A percentile compares a stretch with the other conserved stretches of the same genome.
phyloP scores from a whole-genome alignment of 2,797 vertebrate genomes.

The Lagodon rhomboides region DNA sequence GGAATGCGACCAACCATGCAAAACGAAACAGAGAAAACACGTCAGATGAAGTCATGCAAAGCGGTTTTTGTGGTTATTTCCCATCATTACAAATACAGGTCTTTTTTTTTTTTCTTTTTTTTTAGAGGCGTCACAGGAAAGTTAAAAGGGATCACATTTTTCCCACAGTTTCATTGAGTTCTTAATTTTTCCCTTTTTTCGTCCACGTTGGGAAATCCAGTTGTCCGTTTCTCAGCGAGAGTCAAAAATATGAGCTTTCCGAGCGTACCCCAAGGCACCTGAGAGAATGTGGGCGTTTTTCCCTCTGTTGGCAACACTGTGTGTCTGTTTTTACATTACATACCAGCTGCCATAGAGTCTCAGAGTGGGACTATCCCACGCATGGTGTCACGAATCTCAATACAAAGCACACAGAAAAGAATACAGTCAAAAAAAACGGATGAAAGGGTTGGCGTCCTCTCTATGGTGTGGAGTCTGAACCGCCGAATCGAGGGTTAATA shows the following conservation, averaged over 20 bases:
- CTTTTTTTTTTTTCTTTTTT: conserved; percentile 25
- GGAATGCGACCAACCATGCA: conserved; percentile 78
- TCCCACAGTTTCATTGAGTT: conserved; percentile 63
- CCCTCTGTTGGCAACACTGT: conserved; percentile 73
- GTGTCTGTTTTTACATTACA: conserved; percentile 68
- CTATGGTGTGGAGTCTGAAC: conserved; percentile 56
- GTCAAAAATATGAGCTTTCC: conserved; percentile 67
- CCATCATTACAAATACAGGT: conserved; percentile 73
- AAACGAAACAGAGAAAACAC: conserved; percentile 78
- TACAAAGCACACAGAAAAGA: conserved; percentile 80
- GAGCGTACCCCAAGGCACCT: conserved; percentile 81
- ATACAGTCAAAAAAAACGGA: conserved; percentile 57
- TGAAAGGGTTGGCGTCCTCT: conserved; percentile 40
- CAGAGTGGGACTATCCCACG: conserved; percentile 70
- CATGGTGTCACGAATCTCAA: conserved; percentile 77
- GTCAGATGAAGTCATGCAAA: conserved; percentile 77
- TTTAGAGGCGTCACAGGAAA: conserved; percentile 75
- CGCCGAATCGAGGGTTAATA: conserved; percentile 85
- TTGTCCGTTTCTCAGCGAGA: conserved; percentile 65
- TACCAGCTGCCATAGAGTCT: conserved; percentile 78
- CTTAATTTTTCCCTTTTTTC: conserved; percentile 46
- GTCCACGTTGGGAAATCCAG: conserved; percentile 66
- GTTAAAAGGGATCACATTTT: conserved; percentile 66
- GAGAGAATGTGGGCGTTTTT: conserved; percentile 79
- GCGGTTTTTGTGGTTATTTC: conserved; percentile 70